Evolutionary conservation across 2,888 invertebrate species (phyloP), one percentile per base, ranked within the genome.

Genomic region (Drosophila cracens): DNA sequence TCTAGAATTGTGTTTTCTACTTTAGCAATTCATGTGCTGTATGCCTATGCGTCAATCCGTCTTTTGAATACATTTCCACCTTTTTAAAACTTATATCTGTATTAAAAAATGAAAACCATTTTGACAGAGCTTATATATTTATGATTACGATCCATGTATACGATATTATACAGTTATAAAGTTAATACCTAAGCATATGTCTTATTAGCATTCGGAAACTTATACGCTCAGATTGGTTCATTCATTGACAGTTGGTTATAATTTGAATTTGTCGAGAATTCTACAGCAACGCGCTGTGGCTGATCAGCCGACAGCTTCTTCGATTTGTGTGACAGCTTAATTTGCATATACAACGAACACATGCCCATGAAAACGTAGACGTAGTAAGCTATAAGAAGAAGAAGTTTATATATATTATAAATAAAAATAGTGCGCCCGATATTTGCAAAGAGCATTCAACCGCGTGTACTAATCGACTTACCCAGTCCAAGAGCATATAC

Each of bases 401-500:
- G 5, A n/a, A 11, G 21, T 7, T 13, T 13, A 2, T 16, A 21
- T 21, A 16, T 21, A 46, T 21, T 3, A 13, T 46, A 21, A 13
- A 13, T 46, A 13, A 13, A 43, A 13, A 13, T 46, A 4, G 11
- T 4, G 46, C 13, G 13, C 4, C 13, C 21, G 1, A 21, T 21
- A 40, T 40, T 40, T 1, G n/a, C 21, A 43, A 11, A 21, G 0
- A 43, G 21, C 40, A 21, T 11, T 21, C 21, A 21, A 11, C 10
- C 1, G 10, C n/a, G 40, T n/a, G n/a, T 4, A 40, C 11, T n/a
- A 21, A 21, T 46, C 7, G 13, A 46, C 46, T 46, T 46, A 46
- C 46, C 13, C 4, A 46, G 2, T 46, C 0, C 1, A 46, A 21
- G 2, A 3, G 0, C 2, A 31, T 0, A 0, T 8, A 31, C 0